Conservation (phyloP, 2,888 invertebrate species). For the Auanema freiburgensis region DNA sequence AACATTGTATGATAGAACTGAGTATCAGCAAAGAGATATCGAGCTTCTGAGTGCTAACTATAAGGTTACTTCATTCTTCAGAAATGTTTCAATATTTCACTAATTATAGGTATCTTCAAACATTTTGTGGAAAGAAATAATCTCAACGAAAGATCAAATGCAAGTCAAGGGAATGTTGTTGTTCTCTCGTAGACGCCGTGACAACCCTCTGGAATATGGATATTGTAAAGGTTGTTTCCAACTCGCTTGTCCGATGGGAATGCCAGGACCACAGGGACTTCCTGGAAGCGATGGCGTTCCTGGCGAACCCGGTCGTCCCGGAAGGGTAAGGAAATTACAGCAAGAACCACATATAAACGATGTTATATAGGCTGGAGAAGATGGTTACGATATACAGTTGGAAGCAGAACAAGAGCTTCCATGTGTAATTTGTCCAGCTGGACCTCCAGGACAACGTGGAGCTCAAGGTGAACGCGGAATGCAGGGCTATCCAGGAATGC, state of each 20-base stretch:
- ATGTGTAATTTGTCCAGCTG: constrained; percentile 63
- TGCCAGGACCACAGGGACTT: constrained; percentile 59
- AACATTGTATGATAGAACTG: constrained; percentile 15
- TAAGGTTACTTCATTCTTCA: constrained; percentile 17
- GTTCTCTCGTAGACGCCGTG: no score
- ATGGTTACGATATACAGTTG: constrained; percentile 61
- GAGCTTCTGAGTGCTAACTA: constrained; percentile 19
- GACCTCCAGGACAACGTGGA: constrained; percentile 62
- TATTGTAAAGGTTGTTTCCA: constrained; percentile 57
- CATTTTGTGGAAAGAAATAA: constrained; percentile 16
- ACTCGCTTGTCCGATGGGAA: constrained; percentile 60
- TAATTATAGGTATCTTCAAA: constrained; percentile 1
- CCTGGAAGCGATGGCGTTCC: constrained; percentile 58
- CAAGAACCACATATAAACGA: constrained; percentile 1
- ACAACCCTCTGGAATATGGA: no score
- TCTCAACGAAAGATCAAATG: no score
- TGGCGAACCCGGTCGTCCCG: constrained; percentile 54
- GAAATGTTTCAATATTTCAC: background rate
- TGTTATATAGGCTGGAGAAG: constrained; percentile 45
- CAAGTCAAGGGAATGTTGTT: no score
- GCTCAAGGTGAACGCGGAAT: constrained; percentile 63
- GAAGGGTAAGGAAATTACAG: constrained; percentile 21
- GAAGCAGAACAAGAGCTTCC: constrained; percentile 61
- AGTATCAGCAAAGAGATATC: constrained; percentile 11
- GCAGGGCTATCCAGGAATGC: constrained; percentile 45